Evolutionary conservation across 2,113 vertebrate genomes (phyloP).

Genomic region (Daboia siamensis): DNA sequence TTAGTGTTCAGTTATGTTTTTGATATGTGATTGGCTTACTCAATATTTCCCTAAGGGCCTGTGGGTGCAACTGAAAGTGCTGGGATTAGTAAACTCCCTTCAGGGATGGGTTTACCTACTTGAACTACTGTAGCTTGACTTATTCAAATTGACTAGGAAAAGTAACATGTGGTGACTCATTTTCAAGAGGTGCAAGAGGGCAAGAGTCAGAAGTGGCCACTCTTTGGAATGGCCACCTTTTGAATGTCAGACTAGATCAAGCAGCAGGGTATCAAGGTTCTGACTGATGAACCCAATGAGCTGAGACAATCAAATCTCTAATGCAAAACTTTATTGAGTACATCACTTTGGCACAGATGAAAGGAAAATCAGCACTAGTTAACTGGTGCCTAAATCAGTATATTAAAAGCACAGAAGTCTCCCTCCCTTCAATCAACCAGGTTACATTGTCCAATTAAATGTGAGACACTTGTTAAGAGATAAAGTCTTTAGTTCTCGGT

Average conservation of each 20-base stretch:
- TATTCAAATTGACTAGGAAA: background rate
- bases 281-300: too few relatives aligned
- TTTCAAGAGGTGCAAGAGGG: background rate
- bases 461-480: too few relatives aligned
- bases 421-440: too few relatives aligned
- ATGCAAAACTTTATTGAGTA: too few relatives aligned
- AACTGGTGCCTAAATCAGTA: too few relatives aligned
- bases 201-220: background rate
- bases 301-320: too few relatives aligned
- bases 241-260: background rate
- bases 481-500: too few relatives aligned
- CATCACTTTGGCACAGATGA: too few relatives aligned
- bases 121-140: background rate
- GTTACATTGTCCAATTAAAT: too few relatives aligned
- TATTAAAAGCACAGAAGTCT: too few relatives aligned
- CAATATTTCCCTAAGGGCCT: background rate
- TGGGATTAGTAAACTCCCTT: background rate
- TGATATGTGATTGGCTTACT: background rate
- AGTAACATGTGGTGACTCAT: background rate
- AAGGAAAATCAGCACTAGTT: too few relatives aligned
- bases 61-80: background rate
- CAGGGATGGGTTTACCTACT: background rate
- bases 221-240: background rate
- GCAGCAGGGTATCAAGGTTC: too few relatives aligned
- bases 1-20: constrained; percentile 24